Conservation (phyloP, 2,888 invertebrate species). For the Pandemis cinnamomeana region DNA sequence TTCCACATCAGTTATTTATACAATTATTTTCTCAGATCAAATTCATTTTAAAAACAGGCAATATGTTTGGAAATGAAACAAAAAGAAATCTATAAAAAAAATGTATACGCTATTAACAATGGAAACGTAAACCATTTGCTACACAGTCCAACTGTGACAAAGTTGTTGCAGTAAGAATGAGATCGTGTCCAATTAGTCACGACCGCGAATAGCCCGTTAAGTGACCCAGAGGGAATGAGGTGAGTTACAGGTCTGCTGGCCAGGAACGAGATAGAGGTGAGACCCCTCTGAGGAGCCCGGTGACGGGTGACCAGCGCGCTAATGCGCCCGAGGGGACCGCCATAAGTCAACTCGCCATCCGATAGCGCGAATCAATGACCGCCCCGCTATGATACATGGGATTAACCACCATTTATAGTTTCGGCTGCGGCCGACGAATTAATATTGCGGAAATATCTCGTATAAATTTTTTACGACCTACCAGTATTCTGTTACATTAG, state of each 20-base stretch:
- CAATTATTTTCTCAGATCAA: not conserved
- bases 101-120: not conserved
- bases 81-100: not conserved
- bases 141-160: conserved; percentile 48
- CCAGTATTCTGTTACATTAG: conserved; percentile 33
- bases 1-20: not conserved
- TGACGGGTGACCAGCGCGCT: conserved; percentile 53
- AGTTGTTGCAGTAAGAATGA: conserved; percentile 55
- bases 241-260: conserved; percentile 58
- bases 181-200: conserved; percentile 84
- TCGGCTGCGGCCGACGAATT: conserved; percentile 71
- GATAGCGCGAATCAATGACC: conserved; percentile 83
- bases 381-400: conserved; percentile 81
- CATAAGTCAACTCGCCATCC: conserved; percentile 77
- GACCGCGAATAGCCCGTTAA: conserved; percentile 71
- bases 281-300: conserved; percentile 33
- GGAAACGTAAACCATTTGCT: not conserved
- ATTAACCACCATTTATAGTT: conserved; percentile 81
- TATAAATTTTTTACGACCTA: conserved; percentile 70
- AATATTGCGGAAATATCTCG: conserved; percentile 75
- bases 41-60: not conserved
- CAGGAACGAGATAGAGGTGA: conserved; percentile 14
- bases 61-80: no score
- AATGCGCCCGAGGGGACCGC: conserved; percentile 74
- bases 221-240: conserved; percentile 68